phyloP scores from a whole-genome alignment of 1,140 invertebrate species.

The Leptinotarsa undecemlineata region DNA sequence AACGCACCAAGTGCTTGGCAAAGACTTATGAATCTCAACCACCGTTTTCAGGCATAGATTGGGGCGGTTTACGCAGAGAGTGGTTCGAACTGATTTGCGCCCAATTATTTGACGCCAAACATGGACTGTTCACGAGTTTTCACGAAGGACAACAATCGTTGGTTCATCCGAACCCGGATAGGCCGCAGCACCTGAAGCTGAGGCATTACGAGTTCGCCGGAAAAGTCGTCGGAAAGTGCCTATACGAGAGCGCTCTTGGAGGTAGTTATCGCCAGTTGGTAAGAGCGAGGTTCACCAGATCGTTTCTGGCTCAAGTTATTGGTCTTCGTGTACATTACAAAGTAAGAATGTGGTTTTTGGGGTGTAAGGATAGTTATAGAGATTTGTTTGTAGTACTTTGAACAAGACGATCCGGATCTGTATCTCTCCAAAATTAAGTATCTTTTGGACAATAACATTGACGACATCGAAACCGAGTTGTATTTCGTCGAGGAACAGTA shows the following conservation, averaged over 20 bases:
- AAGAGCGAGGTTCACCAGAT: constrained; percentile 85
- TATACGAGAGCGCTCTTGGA: constrained; percentile 89
- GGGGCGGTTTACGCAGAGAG: constrained; percentile 89
- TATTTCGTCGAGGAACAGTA: constrained; percentile 90
- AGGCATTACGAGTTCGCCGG: constrained; percentile 94
- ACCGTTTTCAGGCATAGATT: constrained; percentile 76
- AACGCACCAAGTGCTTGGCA: too few relatives aligned
- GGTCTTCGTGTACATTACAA: constrained; percentile 91
- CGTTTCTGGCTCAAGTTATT: constrained; percentile 93
- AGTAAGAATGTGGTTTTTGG: constrained; percentile 52
- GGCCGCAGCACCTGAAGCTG: constrained; percentile 75
- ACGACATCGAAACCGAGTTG: constrained; percentile 76
- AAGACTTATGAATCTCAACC: too few relatives aligned
- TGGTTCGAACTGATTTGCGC: constrained; percentile 92
- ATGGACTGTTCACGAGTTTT: constrained; percentile 82
- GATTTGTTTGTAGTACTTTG: constrained; percentile 76
- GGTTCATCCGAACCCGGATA: constrained; percentile 86
- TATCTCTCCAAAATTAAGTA: constrained; percentile 92
- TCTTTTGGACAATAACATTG: constrained; percentile 86
- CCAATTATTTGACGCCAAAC: constrained; percentile 81
- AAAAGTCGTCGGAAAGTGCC: constrained; percentile 89
- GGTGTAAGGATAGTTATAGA: background rate
- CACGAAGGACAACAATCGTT: constrained; percentile 81
- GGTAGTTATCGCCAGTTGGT: constrained; percentile 87
- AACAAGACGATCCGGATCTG: constrained; percentile 92